These are phyloP conservation scores for Dryas iulia DNA, from an alignment of 1,140 invertebrate genomes.

Conservation along the genomic window DNA sequence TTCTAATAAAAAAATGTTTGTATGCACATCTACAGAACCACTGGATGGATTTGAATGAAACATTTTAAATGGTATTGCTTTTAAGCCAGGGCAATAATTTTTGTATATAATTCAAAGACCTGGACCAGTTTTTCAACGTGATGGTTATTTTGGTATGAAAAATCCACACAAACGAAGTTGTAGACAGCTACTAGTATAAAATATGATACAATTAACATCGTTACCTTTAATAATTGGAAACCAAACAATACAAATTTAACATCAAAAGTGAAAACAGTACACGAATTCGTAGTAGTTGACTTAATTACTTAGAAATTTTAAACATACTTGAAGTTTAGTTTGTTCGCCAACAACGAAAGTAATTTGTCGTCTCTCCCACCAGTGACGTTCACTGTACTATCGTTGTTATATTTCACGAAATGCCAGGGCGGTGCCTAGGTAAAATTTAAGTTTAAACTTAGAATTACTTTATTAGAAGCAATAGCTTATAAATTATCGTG, in stretches of 20 bases:
- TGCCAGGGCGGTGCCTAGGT: constrained; percentile 87
- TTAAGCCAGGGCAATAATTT: too few relatives aligned
- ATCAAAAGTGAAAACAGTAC: not conserved
- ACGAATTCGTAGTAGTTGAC: not conserved
- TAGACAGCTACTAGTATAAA: too few relatives aligned
- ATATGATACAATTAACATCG: too few relatives aligned
- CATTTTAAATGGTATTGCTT: too few relatives aligned
- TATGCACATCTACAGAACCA: too few relatives aligned
- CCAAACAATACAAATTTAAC: not conserved
- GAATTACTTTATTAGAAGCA: constrained; percentile 34
- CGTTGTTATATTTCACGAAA: constrained; percentile 83
- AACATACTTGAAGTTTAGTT: constrained; percentile 84
- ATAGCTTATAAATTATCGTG: not conserved
- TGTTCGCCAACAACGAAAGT: constrained; percentile 81
- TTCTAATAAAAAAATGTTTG: too few relatives aligned
- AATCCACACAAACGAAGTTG: too few relatives aligned
- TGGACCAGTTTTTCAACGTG: too few relatives aligned
- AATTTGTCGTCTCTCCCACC: constrained; percentile 86
- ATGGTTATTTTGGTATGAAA: too few relatives aligned
- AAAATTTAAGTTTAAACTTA: constrained; percentile 6
- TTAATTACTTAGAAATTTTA: constrained; percentile 3
- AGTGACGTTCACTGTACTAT: constrained; percentile 81
- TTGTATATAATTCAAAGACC: too few relatives aligned
- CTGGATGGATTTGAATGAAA: too few relatives aligned
- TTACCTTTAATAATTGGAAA: not conserved